Evolutionary conservation across 92 coral and sea anemone species (phyloP), one percentile per base, ranked within the genome.

Genomic region (Zoanthus sansibaricus): DNA sequence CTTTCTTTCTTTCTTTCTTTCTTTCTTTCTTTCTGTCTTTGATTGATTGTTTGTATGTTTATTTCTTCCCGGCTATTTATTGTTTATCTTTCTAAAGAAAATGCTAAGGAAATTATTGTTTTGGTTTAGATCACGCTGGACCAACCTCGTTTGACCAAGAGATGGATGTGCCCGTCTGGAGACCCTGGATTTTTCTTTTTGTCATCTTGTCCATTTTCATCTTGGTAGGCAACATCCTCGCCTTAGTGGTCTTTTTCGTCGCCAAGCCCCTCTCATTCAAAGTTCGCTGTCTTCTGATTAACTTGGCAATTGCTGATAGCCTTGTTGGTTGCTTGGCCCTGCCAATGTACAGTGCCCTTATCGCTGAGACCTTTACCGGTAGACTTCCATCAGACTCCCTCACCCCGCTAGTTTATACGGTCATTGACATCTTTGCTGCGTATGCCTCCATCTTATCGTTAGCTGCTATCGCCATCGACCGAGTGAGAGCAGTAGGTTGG

Each of bases 91-190:
- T 14, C 20, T n/a, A 62, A n/a, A 46, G 16, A 69, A 69, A 30
- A 5, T 32, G 30, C 13, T 76, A 17, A 48, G 6, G 13, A 55
- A 12, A 10, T 33, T 10, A 52, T 76, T 54, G 21, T 31, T 58
- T 55, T 46, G 7, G 1, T 58, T 14, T 54, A 76, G 82, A 55
- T 30, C 18, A 8, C 68, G 54, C 48, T 54, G 68, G n/a, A 76
- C 68, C 30, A 76, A 7, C 47, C 18, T 25, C 13, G 20, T 15
- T 51, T 42, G 18, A 32, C 20, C 21, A 59, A 18, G 72, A 78
- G 17, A 80, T 80, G 85, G 85, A 80, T 15, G 85, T 80, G 3
- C 85, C 85, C 21, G 85, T 80, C 12, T 80, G 85, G 85, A 80
- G 11, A 16, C 85, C 85, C 0, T 80, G 85, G 85, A 67, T 80